Base-by-base conservation (phyloP, 2,113 vertebrate genomes). In the Holacanthus passer region DNA sequence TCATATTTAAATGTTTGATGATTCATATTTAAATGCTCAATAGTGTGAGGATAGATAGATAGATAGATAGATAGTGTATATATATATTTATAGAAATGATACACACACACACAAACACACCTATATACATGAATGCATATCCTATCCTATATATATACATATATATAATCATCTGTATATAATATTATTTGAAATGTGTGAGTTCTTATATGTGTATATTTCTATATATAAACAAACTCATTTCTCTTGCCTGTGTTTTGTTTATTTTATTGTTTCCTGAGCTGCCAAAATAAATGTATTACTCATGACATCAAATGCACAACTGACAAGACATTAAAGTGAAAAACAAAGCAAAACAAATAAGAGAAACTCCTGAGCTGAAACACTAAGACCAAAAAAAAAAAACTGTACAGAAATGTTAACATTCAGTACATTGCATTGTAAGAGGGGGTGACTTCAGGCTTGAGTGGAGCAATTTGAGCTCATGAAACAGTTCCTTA, bases 401-500 rank as follows among this genome's bases (percentile, higher is more conserved):
- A 19, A 22, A 45, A 60, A 48, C 58, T 60, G 45, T 24, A 64
- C 56, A 66, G 24, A 50, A 80, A 77, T 47, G 58, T 45, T 27
- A 85, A 86, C 65, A 80, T 37, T 86, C 71, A 87, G 75, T 45
- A 35, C 58, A 73, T 13, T 43, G 47, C 71, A 55, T 53, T 69
- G 70, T 81, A 68, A 74, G 32, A 68, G 63, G 59, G 75, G 71
- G 50, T 66, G 86, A 91, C 84, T 83, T 84, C 83, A 82, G 79
- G 81, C 75, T 78, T 73, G 58, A 74, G 35, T 56, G 47, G 69
- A 72, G 59, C 69, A 17, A 79, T 83, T 69, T 69, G 64, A 84
- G 63, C 71, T 85, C 63, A 84, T 60, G 73, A 86, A 91, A 89
- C 65, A 87, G 83, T 85, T 87, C 56, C 86, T 87, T 78, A 83